Conservation (phyloP, 2,888 invertebrate genomes). For the Drosophila merina region DNA sequence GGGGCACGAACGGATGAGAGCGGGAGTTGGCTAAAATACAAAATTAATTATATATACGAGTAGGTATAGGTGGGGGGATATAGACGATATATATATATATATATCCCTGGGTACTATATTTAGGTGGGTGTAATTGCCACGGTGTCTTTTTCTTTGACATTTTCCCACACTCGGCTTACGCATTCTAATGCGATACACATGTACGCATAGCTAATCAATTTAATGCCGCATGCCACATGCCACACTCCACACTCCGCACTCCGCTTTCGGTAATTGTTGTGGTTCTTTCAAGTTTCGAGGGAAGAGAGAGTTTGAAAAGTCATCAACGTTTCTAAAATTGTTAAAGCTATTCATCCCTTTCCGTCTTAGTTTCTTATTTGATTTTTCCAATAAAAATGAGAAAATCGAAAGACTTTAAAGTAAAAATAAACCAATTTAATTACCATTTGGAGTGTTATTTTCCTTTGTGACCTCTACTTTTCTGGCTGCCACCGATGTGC, state of each 20-base stretch:
- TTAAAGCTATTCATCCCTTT: background rate
- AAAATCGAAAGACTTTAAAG: too few species aligned
- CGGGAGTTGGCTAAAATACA: constrained; percentile 2
- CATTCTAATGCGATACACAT: constrained; percentile 12
- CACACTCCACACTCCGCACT: background rate
- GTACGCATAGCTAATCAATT: constrained; percentile 7
- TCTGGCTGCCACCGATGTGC: constrained; percentile 11
- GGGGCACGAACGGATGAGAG: background rate
- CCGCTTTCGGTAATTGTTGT: constrained; percentile 16
- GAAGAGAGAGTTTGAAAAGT: constrained; percentile 2
- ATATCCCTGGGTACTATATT: background rate
- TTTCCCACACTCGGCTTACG: background rate
- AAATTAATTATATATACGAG: constrained; percentile 27
- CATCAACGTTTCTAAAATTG: background rate
- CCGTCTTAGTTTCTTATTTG: too few species aligned
- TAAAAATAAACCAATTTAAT: background rate
- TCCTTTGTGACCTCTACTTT: background rate
- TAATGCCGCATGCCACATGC: constrained; percentile 1
- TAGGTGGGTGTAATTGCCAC: constrained; percentile 7
- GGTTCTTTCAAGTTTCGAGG: background rate
- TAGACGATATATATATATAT: constrained; percentile 2
- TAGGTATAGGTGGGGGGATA: background rate
- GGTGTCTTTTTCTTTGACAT: background rate
- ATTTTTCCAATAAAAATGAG: too few species aligned
- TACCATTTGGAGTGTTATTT: background rate